Base-by-base conservation (phyloP, 1,140 invertebrate genomes). In the Drosophila orena region DNA sequence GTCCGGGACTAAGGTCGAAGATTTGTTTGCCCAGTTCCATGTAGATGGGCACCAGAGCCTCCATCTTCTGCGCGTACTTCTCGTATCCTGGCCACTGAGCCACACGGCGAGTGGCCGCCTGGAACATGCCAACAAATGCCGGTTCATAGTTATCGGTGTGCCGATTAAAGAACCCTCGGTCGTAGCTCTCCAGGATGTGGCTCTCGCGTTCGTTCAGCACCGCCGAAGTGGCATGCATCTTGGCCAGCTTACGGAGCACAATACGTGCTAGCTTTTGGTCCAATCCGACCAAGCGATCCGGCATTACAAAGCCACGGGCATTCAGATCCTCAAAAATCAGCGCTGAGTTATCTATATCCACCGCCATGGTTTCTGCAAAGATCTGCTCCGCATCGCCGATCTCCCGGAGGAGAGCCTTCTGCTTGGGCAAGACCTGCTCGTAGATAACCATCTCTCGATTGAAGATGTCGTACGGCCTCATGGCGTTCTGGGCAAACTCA, bases 141-240 rank as follows among this genome's bases (percentile, higher is more conserved):
- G 79, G 76, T 0, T 72, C 78, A 60, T 91, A 92, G 42, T 73
- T 79, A 0, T 91, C 68, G 1, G 91, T 92, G 46, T 92, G 58
- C 2, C 85, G 76, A 47, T 92, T 92, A 15, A 92, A 91, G 58
- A 92, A 76, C 35, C 91, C 91, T 8, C 81, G 71, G 79, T 92
- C 90, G 30, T 84, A 92, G 10, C 24, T 40, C 62, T 91, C 84
- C 20, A 92, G 44, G 14, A n/a, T 40, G 10, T 74, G 77, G 8
- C 22, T 15, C 53, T 90, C 76, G 4, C 90, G 90, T 37, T 92
- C 81, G 62, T 92, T 91, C 11, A 92, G 40, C 11, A 92, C 88
- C 0, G 90, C 85, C 24, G 94, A 94, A 3, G 93, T 84, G 3
- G 94, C 95, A 72, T 95, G 95, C 84, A 95, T 94, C 72, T 90